A percentile compares a stretch with the other conserved stretches of the same genome.
phyloP scores from a whole-genome alignment of 2,888 invertebrate species.

The Caenorhabditis parvicauda region DNA sequence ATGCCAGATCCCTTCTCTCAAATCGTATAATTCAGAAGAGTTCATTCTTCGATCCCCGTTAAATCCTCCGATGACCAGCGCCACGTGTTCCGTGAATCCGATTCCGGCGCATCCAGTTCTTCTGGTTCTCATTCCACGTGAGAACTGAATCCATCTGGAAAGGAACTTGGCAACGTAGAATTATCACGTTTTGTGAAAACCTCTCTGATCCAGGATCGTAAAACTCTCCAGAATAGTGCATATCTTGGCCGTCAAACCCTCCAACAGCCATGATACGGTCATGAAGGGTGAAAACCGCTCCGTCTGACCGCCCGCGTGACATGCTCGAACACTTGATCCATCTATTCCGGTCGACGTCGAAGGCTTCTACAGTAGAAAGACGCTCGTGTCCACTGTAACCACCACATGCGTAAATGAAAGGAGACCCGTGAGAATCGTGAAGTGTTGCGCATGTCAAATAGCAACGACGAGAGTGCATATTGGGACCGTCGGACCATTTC shows the following conservation, averaged over 20 bases:
- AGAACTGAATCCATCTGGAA: conserved; percentile 1
- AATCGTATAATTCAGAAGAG: conserved; percentile 32
- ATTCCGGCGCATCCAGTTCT: conserved; percentile 29
- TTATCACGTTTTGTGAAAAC: no score
- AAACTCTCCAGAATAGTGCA: conserved; percentile 22
- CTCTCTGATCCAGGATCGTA: conserved; percentile 19
- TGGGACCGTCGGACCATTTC: conserved; percentile 16
- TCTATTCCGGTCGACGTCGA: conserved; percentile 8
- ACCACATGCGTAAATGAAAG: conserved; percentile 17
- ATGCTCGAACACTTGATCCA: conserved; percentile 22
- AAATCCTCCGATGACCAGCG: conserved; percentile 30
- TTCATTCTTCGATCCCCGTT: conserved; percentile 26
- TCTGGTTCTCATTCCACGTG: conserved; percentile 18
- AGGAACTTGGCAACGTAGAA: background rate
- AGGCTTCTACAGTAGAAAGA: conserved; percentile 14
- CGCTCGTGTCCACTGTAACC: conserved; percentile 23
- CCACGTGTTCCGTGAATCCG: conserved; percentile 13
- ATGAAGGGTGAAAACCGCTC: conserved; percentile 10
- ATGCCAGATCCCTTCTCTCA: conserved; percentile 35
- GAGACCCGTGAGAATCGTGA: conserved; percentile 10
- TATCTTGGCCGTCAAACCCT: conserved; percentile 33
- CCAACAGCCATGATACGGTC: conserved; percentile 20
- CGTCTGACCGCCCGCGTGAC: conserved; percentile 16
- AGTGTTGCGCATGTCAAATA: conserved; percentile 14
- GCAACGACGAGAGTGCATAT: conserved; percentile 23